Conservation (phyloP, 2,113 vertebrate species). For the Neogobius melanostomus region DNA sequence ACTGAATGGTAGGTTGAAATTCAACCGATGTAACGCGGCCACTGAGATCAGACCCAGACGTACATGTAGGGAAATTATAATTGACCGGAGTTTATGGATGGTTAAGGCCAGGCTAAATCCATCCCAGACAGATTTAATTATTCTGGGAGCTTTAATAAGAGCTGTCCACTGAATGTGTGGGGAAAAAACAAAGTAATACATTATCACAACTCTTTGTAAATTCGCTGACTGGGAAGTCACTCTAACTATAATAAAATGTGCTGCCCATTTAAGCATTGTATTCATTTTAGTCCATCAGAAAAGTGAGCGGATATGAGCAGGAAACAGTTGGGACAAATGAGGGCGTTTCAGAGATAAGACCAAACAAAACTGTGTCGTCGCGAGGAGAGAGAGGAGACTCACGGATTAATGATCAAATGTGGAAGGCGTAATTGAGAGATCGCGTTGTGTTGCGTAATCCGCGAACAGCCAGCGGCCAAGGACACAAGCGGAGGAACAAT, state of each 20-base stretch:
- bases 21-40: no score
- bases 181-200: no score
- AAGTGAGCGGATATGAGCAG: neutral
- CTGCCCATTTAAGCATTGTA: neutral
- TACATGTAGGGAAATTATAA: no score
- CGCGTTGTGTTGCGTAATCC: slow-evolving; percentile 44
- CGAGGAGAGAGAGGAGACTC: slow-evolving; percentile 26
- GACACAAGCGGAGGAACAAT: slow-evolving; percentile 47
- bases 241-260: neutral
- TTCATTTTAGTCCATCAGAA: neutral
- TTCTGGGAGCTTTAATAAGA: no score
- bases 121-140: no score
- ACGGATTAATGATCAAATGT: slow-evolving; percentile 51
- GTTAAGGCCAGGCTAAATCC: no score
- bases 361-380: slow-evolving; percentile 3
- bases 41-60: no score
- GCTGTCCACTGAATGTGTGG: no score
- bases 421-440: slow-evolving; percentile 55
- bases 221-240: neutral
- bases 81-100: no score
- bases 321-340: slow-evolving; percentile 15
- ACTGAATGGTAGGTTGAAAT: no score
- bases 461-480: slow-evolving; percentile 47
- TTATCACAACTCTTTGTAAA: neutral
- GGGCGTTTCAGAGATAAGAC: neutral